Conservation (phyloP, 2,888 invertebrate genomes). For the Digitonthophagus gazella region DNA sequence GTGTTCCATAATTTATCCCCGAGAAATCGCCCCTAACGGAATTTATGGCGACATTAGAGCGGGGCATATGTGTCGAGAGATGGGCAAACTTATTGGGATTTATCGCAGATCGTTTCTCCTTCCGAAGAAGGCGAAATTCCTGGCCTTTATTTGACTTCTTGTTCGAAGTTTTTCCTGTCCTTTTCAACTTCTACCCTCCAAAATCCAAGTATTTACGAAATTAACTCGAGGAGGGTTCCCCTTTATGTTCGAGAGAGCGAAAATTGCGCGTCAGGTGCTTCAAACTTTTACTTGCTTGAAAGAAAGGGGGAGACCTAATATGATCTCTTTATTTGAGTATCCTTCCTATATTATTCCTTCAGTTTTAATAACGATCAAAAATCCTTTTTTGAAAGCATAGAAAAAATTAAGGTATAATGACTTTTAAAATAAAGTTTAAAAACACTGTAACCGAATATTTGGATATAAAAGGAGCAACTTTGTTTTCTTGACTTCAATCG, state of each 20-base stretch:
- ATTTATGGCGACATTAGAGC: slow-evolving; percentile 15
- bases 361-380: too few relatives aligned
- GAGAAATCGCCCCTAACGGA: slow-evolving; percentile 5
- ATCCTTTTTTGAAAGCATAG: too few relatives aligned
- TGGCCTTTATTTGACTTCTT: background rate
- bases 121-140: background rate
- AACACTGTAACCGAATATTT: background rate
- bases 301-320: too few relatives aligned
- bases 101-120: slow-evolving; percentile 2
- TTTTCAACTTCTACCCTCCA: background rate
- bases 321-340: too few relatives aligned
- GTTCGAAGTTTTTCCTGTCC: background rate
- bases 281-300: background rate
- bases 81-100: slow-evolving; percentile 14
- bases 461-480: background rate
- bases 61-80: slow-evolving; percentile 10
- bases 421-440: too few relatives aligned
- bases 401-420: too few relatives aligned
- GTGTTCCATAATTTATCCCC: slow-evolving; percentile 8
- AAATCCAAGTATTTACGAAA: background rate
- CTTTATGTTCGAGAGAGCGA: background rate
- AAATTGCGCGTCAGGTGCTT: background rate
- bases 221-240: background rate
- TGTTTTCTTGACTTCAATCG: background rate
- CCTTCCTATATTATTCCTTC: too few relatives aligned